Conservation (phyloP, 2,113 vertebrate genomes). For the Eleginops maclovinus region DNA sequence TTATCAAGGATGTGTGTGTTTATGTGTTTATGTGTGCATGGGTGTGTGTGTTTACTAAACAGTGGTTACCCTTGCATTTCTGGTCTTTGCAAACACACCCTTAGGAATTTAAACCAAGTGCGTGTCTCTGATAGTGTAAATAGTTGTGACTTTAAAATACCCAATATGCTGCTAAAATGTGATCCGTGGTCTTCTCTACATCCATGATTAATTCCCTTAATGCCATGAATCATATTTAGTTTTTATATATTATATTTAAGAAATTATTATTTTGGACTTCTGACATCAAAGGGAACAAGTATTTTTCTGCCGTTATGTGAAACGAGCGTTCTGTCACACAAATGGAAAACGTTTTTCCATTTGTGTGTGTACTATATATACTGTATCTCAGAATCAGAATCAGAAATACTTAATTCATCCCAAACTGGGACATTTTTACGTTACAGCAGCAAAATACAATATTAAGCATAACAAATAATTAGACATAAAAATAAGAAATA, state of each 20-base stretch:
- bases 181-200: no score
- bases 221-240: background rate
- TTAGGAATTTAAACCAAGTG: background rate
- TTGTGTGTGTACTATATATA: no score
- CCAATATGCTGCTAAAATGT: background rate
- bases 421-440: no score
- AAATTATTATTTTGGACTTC: background rate
- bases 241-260: background rate
- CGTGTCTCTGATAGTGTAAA: background rate
- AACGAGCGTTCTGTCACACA: no score
- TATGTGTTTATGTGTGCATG: background rate
- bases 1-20: slow-evolving; percentile 4
- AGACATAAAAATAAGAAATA: no score
- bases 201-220: background rate
- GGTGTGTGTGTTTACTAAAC: slow-evolving; percentile 42
- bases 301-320: no score
- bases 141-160: background rate
- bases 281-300: background rate
- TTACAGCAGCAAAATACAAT: no score
- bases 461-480: no score
- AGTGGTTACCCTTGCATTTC: slow-evolving; percentile 7
- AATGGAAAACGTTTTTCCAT: no score
- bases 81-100: background rate
- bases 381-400: no score
- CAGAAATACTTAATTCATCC: no score